A percentile compares a stretch with the other conserved stretches of the same genome.
These are phyloP conservation scores for Phortica okadai DNA, from an alignment of 2,888 invertebrate species.

Conservation along the genomic window DNA sequence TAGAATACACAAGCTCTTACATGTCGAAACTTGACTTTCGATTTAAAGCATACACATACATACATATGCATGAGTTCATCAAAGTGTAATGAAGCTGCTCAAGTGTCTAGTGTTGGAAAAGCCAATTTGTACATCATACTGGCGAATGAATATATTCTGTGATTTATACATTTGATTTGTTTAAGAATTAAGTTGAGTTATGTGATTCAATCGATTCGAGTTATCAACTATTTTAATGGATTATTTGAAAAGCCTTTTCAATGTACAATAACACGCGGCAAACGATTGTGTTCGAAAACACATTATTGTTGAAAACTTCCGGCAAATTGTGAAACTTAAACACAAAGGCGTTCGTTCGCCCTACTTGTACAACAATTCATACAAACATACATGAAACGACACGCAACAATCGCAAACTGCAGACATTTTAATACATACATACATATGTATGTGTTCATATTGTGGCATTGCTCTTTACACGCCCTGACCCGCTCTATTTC, in stretches of 20 bases:
- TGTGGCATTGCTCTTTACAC: constrained; percentile 33
- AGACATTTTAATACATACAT: constrained; percentile 10
- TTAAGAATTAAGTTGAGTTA: not conserved
- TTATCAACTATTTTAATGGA: not conserved
- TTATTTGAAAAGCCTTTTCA: not conserved
- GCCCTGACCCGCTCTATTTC: not conserved
- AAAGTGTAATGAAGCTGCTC: constrained; percentile 62
- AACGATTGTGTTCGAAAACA: constrained; percentile 52
- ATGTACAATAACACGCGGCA: not conserved
- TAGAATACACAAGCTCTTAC: not conserved
- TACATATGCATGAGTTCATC: constrained; percentile 29
- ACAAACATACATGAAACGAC: constrained; percentile 14
- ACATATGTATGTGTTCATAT: constrained; percentile 45
- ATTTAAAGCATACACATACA: constrained; percentile 36
- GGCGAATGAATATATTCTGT: no score
- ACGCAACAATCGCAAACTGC: constrained; percentile 1
- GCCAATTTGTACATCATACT: not conserved
- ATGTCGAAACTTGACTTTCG: constrained; percentile 6
- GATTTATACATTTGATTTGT: no score
- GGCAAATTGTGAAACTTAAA: constrained; percentile 53
- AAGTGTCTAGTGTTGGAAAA: constrained; percentile 50
- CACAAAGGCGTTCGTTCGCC: not conserved
- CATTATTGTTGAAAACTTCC: constrained; percentile 69
- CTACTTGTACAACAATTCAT: constrained; percentile 23
- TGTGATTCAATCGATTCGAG: not conserved